phyloP scores from a whole-genome alignment of 2,797 vertebrate genomes.

The Martes flavigula region DNA sequence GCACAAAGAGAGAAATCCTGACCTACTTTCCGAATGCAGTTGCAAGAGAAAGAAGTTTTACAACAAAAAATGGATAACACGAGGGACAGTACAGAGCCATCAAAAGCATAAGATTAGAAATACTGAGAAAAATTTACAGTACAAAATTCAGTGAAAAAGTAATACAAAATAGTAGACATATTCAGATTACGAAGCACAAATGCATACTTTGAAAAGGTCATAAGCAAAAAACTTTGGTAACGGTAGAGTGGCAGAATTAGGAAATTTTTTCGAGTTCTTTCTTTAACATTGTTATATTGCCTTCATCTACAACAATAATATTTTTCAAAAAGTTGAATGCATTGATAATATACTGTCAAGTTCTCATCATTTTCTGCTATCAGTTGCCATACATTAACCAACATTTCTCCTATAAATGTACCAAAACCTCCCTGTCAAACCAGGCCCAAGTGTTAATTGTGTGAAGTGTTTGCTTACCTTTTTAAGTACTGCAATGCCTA shows the following conservation, averaged over 20 bases:
- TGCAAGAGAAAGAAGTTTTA: neutral
- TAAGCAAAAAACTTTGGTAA: neutral
- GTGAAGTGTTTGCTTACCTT: neutral
- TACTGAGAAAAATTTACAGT: neutral
- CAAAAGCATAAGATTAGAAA: neutral
- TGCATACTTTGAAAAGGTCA: neutral
- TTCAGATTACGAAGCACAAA: neutral
- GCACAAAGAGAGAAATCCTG: neutral
- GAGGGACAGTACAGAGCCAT: neutral
- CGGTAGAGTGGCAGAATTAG: neutral
- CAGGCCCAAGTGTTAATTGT: neutral
- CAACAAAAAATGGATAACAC: neutral
- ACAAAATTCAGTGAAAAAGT: neutral
- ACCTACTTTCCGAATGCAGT: neutral
- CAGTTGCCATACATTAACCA: neutral
- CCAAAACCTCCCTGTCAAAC: neutral
- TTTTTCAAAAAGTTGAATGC: constrained; percentile 17
- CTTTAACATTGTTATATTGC: neutral
- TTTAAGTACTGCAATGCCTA: neutral
- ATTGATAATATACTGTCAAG: neutral
- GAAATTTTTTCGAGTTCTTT: neutral
- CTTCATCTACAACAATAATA: neutral
- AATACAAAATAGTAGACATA: neutral
- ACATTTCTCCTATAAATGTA: neutral
- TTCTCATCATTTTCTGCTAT: neutral